Evolutionary conservation across 64 coral and sea anemone species (phyloP).

Genomic region (Montipora cactus): DNA sequence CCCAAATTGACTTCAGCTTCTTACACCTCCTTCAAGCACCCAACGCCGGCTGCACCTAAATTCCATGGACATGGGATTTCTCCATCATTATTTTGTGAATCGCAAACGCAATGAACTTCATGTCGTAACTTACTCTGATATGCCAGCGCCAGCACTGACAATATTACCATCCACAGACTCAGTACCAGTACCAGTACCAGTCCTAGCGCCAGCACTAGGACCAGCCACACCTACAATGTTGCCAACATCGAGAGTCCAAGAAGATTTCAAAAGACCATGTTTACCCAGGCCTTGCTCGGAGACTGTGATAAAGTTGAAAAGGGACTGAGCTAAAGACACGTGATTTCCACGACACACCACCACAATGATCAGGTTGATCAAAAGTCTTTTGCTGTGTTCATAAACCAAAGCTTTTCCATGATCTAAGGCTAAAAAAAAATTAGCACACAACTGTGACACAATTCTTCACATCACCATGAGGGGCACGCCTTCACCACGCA

Average conservation of each 20-base stretch:
- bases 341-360: conserved; percentile 91
- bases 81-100: no score
- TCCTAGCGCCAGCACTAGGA: conserved; percentile 46
- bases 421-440: conserved; percentile 72
- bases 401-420: conserved; percentile 96
- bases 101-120: no score
- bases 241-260: conserved; percentile 89
- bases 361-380: conserved; percentile 91
- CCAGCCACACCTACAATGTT: conserved; percentile 78
- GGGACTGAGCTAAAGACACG: conserved; percentile 83
- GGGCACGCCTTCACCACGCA: no score
- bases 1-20: no score
- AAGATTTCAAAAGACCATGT: conserved; percentile 77
- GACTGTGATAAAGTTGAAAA: conserved; percentile 85
- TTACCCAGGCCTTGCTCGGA: conserved; percentile 87
- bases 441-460: no score
- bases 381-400: conserved; percentile 94
- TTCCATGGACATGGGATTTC: no score
- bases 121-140: conserved; percentile 56
- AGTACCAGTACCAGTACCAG: background rate
- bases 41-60: no score
- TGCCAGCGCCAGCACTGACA: conserved; percentile 75
- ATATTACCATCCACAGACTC: conserved; percentile 53
- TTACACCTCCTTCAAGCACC: no score
- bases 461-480: background rate